Evolutionary conservation across 2,797 vertebrate species (phyloP).

Genomic region (Sebastes steindachneri): DNA sequence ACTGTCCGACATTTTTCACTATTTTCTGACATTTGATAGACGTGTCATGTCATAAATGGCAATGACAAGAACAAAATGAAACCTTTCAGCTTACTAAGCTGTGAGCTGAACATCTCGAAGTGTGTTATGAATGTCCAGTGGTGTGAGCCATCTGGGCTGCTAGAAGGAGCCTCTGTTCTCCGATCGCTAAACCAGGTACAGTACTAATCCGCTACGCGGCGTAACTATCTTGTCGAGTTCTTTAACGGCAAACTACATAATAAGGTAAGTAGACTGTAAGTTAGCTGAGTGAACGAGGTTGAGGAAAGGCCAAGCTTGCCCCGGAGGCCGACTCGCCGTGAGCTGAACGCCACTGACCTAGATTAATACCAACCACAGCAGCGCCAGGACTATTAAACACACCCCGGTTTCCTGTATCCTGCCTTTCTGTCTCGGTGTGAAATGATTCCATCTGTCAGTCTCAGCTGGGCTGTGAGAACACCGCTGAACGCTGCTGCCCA

Average conservation of each 20-base stretch:
- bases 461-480: conserved; percentile 77
- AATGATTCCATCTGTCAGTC: conserved; percentile 84
- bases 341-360: conserved; percentile 74
- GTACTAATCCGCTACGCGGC: background rate
- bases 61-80: background rate
- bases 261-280: conserved; percentile 40
- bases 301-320: conserved; percentile 67
- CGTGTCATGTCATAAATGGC: background rate
- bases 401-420: conserved; percentile 77
- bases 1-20: no score
- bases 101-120: conserved; percentile 15
- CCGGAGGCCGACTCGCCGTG: conserved; percentile 58
- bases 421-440: conserved; percentile 77
- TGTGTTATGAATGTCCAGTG: conserved; percentile 8
- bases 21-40: no score
- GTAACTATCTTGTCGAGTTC: conserved; percentile 20
- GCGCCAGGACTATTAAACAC: conserved; percentile 70
- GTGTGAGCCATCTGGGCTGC: background rate
- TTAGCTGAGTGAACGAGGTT: conserved; percentile 67
- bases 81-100: background rate
- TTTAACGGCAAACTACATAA: conserved; percentile 31
- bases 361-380: conserved; percentile 77
- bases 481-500: conserved; percentile 49
- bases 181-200: conserved; percentile 14
- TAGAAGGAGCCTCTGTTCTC: background rate